Percentiles rank a stretch among this genome's conserved stretches.
Evolutionary conservation across 64 coral and sea anemone species (phyloP).

Genomic region (Stichodactyla helianthus): DNA sequence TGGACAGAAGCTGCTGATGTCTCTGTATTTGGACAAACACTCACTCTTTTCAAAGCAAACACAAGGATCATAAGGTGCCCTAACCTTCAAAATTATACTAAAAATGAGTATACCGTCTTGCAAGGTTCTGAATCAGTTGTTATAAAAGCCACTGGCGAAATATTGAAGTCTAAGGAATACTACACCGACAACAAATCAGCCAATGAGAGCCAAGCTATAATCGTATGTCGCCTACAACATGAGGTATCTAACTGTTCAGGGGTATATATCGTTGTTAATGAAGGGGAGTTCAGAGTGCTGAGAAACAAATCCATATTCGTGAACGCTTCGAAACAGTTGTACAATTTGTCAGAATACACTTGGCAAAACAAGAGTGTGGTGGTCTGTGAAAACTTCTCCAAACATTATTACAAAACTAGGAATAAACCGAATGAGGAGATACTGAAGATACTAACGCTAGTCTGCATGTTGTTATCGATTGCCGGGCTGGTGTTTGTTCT

Average conservation of each 20-base stretch:
- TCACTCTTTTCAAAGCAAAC: slow-evolving; percentile 3
- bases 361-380: slow-evolving; percentile 9
- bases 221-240: not conserved
- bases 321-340: slow-evolving; percentile 8
- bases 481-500: slow-evolving; percentile 9
- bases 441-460: not conserved
- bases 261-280: not conserved
- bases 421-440: not conserved
- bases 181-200: not conserved
- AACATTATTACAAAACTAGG: not conserved
- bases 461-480: slow-evolving; percentile 14
- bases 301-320: not conserved
- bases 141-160: not conserved
- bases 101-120: not conserved
- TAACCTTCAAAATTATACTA: not conserved
- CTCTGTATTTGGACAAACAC: not conserved
- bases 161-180: not conserved
- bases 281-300: not conserved
- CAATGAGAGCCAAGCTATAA: slow-evolving; percentile 4
- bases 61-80: not conserved
- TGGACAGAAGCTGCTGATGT: not conserved
- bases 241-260: not conserved
- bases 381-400: slow-evolving; percentile 2
- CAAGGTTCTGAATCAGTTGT: not conserved
- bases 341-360: not conserved